Percentiles rank a stretch among this genome's conserved stretches.
These are phyloP conservation scores for Etheostoma perlongum DNA, from an alignment of 2,797 vertebrate species.

Conservation along the genomic window DNA sequence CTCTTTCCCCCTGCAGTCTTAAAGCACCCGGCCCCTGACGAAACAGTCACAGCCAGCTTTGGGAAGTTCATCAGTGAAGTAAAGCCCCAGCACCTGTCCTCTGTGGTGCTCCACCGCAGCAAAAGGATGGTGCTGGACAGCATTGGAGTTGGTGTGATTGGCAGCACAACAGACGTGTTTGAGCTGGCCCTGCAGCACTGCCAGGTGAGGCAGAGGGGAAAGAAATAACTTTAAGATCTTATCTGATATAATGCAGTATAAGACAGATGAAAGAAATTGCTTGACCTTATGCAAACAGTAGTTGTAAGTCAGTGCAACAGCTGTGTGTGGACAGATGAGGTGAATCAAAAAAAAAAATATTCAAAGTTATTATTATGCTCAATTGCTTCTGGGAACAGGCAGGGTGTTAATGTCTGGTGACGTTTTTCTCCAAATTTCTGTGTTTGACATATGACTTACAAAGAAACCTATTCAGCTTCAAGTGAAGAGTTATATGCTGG, in stretches of 20 bases:
- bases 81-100: constrained; percentile 83
- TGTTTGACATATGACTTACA: constrained; percentile 22
- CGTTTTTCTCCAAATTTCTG: constrained; percentile 18
- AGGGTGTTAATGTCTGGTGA: constrained; percentile 21
- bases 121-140: constrained; percentile 94
- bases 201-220: constrained; percentile 78
- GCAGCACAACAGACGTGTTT: constrained; percentile 89
- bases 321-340: constrained; percentile 19
- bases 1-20: constrained; percentile 68
- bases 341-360: not conserved
- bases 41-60: constrained; percentile 89
- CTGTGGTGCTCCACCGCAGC: constrained; percentile 84
- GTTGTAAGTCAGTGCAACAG: not conserved
- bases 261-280: constrained; percentile 25
- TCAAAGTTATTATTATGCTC: not conserved
- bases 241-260: constrained; percentile 17
- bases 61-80: constrained; percentile 87
- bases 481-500: constrained; percentile 13
- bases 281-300: constrained; percentile 18
- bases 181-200: constrained; percentile 87
- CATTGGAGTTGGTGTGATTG: constrained; percentile 90
- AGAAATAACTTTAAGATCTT: not conserved
- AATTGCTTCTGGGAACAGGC: not conserved
- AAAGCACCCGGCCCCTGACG: constrained; percentile 73
- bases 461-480: constrained; percentile 35